Base-by-base conservation (phyloP, 2,797 vertebrate genomes). In the Benthosema pterotum region DNA sequence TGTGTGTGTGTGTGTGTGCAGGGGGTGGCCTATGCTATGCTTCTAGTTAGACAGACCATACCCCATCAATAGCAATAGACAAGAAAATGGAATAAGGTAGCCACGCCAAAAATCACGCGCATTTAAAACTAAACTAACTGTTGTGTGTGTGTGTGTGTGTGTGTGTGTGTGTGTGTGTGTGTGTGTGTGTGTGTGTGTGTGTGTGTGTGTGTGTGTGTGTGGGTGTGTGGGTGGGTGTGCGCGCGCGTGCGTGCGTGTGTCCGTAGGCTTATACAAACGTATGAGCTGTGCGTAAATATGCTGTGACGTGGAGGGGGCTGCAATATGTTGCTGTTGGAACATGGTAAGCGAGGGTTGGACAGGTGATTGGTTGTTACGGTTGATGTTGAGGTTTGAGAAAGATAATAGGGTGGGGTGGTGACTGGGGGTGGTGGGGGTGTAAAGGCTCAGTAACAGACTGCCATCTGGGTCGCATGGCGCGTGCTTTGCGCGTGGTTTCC, bases 401-500 rank as follows among this genome's bases (percentile, higher is more conserved):
- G 64, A 19, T 52, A 50, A 54, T 52, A 71, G 42, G 52, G 52
- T 11, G 52, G 54, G 63, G 56, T 38, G 52, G 25, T 25, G 52
- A 14, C 45, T 42, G 38, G 52, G 57, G 45, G 42, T 43, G 50
- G 49, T 49, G 46, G 25, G 79, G 72, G 71, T 67, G 54, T 63
- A 42, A 53, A 42, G 73, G 80, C 79, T 82, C 77, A 56, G 71
- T 83, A 84, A 86, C 78, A 88, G 79, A 79, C 72, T 63, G 71
- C 90, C 92, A 93, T 93, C 92, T 94, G 92, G 86, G 85, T 77
- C 25, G 78, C 74, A 65, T 86, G 92, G 89, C 93, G 91, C 93
- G 93, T 94, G 93, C 91, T 81, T 70, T 72, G 53, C 92, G 87
- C 92, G 91, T 94, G 93, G 87, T 89, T 90, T 89, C 91, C 88